A percentile compares a stretch with the other conserved stretches of the same genome.
phyloP scores from a whole-genome alignment of 2,113 vertebrate species.

The Carollia perspicillata region DNA sequence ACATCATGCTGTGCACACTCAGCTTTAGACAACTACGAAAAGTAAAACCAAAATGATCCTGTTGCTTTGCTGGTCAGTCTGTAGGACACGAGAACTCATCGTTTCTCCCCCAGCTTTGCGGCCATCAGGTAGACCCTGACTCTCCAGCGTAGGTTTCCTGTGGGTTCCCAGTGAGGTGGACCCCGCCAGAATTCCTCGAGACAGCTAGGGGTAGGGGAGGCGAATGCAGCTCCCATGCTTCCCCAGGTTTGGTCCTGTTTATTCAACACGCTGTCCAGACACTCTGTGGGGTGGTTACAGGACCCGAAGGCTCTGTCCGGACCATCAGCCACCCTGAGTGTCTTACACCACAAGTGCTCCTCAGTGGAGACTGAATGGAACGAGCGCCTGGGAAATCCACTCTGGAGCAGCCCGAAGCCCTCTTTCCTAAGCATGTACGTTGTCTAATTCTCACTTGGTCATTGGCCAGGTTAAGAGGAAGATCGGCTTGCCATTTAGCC shows the following conservation, averaged over 20 bases:
- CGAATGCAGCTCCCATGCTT: background rate
- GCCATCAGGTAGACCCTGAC: background rate
- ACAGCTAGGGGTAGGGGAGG: background rate
- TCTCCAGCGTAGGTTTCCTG: background rate
- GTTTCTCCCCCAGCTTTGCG: background rate
- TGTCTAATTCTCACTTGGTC: constrained; percentile 78
- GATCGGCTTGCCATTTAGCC: constrained; percentile 70
- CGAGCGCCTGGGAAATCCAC: constrained; percentile 77
- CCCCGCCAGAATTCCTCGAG: background rate
- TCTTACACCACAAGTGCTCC: constrained; percentile 73
- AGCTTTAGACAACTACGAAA: background rate
- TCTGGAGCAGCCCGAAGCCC: constrained; percentile 74
- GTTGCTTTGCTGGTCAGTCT: background rate
- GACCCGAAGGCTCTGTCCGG: constrained; percentile 67
- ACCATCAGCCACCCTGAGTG: constrained; percentile 63
- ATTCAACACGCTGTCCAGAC: background rate
- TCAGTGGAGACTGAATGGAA: constrained; percentile 71
- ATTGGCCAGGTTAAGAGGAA: constrained; percentile 77
- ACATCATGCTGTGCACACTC: background rate
- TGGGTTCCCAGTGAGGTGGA: background rate
- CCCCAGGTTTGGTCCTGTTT: background rate
- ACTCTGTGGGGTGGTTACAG: constrained; percentile 32
- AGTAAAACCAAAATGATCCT: background rate
- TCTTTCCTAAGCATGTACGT: constrained; percentile 74
- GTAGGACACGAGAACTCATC: background rate